Evolutionary conservation across 2,797 vertebrate species (phyloP).

Genomic region (Peromyscus aztecus): DNA sequence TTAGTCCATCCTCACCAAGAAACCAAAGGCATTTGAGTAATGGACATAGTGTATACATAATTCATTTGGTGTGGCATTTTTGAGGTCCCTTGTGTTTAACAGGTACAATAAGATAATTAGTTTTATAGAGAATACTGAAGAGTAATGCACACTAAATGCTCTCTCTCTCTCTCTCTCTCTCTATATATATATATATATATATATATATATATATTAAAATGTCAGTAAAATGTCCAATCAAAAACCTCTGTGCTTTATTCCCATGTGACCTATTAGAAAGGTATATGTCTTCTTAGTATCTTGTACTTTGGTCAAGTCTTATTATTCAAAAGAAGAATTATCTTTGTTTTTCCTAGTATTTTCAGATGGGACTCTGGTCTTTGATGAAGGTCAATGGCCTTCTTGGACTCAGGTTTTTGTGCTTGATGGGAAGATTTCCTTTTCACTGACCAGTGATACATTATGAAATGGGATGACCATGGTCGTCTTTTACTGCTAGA

Average conservation of each 20-base stretch:
- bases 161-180: no score
- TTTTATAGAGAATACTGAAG: neutral
- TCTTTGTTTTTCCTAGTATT: neutral
- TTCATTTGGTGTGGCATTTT: neutral
- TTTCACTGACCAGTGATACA: neutral
- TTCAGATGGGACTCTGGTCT: slow-evolving; percentile 9
- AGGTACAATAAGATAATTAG: neutral
- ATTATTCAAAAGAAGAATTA: slow-evolving; percentile 17
- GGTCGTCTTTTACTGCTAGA: neutral
- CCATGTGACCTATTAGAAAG: neutral
- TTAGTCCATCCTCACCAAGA: neutral
- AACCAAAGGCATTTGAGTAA: neutral
- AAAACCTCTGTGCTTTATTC: neutral
- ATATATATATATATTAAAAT: neutral
- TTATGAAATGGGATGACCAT: neutral
- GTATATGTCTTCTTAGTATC: neutral
- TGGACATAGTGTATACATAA: neutral
- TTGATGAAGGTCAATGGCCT: neutral
- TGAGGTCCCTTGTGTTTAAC: neutral
- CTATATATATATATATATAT: no score
- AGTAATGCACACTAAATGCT: neutral
- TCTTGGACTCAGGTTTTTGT: neutral
- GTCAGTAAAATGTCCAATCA: neutral
- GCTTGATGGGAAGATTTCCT: neutral
- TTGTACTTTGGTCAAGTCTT: slow-evolving; percentile 9